A percentile compares a stretch with the other conserved stretches of the same genome.
Conservation (phyloP, 2,888 invertebrate species). For the Marasmarcha lunaedactyla region DNA sequence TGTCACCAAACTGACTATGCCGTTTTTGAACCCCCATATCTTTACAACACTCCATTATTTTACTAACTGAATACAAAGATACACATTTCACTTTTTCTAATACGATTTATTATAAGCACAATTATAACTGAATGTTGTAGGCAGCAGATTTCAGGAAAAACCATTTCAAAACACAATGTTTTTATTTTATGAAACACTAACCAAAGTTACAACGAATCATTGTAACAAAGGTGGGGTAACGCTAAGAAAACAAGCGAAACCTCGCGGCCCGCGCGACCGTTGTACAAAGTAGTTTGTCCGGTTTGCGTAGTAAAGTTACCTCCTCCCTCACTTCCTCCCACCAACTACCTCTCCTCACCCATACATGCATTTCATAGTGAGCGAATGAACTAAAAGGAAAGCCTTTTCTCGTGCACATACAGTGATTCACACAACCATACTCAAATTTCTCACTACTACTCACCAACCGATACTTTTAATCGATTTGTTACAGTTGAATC, state of each 20-base stretch:
- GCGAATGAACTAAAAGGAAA: slow-evolving; percentile 3
- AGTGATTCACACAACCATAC: slow-evolving; percentile 5
- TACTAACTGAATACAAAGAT: slow-evolving; percentile 41
- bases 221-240: slow-evolving; percentile 57
- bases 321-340: slow-evolving; percentile 35
- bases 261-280: slow-evolving; percentile 59
- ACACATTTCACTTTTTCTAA: slow-evolving; percentile 50
- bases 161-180: slow-evolving; percentile 15
- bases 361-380: neutral
- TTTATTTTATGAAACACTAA: slow-evolving; percentile 12
- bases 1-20: slow-evolving; percentile 65
- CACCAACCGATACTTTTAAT: neutral
- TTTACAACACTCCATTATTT: slow-evolving; percentile 47
- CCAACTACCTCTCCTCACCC: slow-evolving; percentile 19
- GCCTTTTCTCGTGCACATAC: slow-evolving; percentile 14
- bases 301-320: slow-evolving; percentile 32
- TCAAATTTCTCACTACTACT: slow-evolving; percentile 8
- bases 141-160: no score
- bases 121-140: no score
- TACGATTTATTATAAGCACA: slow-evolving; percentile 8
- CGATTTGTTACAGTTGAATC: no score
- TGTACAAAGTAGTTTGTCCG: slow-evolving; percentile 64
- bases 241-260: slow-evolving; percentile 49
- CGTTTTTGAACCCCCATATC: slow-evolving; percentile 60
- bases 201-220: neutral